Percentiles rank a stretch among this genome's conserved stretches.
These are phyloP conservation scores for Poecilia velifera DNA, from an alignment of 2,797 vertebrate species.

Conservation along the genomic window DNA sequence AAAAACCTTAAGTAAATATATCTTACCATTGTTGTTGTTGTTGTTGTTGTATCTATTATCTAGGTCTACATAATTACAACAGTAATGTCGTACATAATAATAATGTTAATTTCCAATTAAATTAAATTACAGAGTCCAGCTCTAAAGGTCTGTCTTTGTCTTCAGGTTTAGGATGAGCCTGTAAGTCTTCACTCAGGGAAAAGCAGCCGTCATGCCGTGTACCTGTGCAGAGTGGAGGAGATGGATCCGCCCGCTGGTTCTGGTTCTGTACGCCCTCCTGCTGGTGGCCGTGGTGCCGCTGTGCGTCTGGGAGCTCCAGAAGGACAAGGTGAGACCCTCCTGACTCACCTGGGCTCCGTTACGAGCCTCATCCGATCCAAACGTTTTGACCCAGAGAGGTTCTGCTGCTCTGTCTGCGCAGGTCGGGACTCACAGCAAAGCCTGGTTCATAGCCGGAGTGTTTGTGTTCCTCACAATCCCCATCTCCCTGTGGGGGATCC, in stretches of 20 bases:
- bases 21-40: background rate
- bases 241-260: constrained; percentile 92
- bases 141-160: background rate
- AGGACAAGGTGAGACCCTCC: constrained; percentile 80
- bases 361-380: background rate
- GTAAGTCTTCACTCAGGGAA: constrained; percentile 25
- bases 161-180: constrained; percentile 20
- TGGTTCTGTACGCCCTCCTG: constrained; percentile 86
- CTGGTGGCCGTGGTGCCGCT: constrained; percentile 87
- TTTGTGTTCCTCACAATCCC: constrained; percentile 91
- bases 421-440: constrained; percentile 93
- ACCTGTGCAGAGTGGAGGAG: constrained; percentile 91
- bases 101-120: background rate
- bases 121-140: background rate
- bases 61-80: background rate
- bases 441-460: constrained; percentile 91
- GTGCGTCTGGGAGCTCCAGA: constrained; percentile 91
- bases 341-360: background rate
- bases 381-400: background rate
- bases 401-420: constrained; percentile 47
- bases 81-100: background rate
- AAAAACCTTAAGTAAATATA: background rate
- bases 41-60: background rate
- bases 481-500: constrained; percentile 92
- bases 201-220: constrained; percentile 84